Conservation (phyloP, 2,888 invertebrate genomes). For the Boloria euphrosyne region DNA sequence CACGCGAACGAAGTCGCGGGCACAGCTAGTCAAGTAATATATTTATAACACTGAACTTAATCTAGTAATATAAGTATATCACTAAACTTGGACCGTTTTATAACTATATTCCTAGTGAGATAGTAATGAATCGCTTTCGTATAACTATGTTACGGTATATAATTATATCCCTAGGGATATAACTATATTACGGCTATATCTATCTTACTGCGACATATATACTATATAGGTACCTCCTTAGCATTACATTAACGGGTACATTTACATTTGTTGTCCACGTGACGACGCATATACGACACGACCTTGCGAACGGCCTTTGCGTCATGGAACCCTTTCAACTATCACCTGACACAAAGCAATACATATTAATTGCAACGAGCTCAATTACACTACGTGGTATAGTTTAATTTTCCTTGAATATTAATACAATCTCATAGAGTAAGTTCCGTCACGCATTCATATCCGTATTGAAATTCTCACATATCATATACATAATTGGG, state of each 20-base stretch:
- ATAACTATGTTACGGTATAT: no score
- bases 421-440: background rate
- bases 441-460: conserved; percentile 30
- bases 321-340: conserved; percentile 59
- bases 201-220: no score
- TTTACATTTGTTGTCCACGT: conserved; percentile 14
- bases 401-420: conserved; percentile 14
- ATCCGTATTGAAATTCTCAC: conserved; percentile 30
- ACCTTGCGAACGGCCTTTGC: conserved; percentile 64
- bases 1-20: no score
- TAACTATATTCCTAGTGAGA: no score
- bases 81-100: no score
- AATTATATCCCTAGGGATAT: no score
- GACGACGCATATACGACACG: conserved; percentile 41
- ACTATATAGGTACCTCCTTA: no score
- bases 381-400: conserved; percentile 9
- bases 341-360: conserved; percentile 46
- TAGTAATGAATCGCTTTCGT: no score
- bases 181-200: no score
- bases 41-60: no score
- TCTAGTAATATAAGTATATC: no score
- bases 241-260: background rate
- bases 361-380: conserved; percentile 7
- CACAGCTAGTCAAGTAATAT: no score
- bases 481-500: background rate